phyloP scores from a whole-genome alignment of 2,797 vertebrate genomes.

The Chlorospingus semifuscus region DNA sequence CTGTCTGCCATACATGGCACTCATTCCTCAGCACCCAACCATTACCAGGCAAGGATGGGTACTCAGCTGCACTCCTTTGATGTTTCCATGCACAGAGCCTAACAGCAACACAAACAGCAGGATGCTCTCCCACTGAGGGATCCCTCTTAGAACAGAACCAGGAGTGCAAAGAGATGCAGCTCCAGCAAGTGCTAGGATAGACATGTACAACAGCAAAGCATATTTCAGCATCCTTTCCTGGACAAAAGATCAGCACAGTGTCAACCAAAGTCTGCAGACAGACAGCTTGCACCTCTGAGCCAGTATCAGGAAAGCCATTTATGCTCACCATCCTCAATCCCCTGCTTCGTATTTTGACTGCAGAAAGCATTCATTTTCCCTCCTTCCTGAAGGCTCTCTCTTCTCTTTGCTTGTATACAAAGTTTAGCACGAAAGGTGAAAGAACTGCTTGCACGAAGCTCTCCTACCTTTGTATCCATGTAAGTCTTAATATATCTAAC shows the following conservation, averaged over 20 bases:
- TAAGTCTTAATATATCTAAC: neutral
- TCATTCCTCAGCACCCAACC: neutral
- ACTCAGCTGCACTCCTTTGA: neutral
- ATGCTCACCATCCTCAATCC: neutral
- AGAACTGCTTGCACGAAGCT: neutral
- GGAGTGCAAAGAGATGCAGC: neutral
- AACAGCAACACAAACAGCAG: neutral
- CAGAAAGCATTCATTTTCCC: neutral
- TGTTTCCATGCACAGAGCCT: neutral
- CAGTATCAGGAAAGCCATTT: neutral
- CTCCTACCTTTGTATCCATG: neutral
- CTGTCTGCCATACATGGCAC: neutral
- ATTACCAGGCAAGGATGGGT: neutral
- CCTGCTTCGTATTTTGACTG: neutral
- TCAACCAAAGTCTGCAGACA: neutral
- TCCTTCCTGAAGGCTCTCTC: neutral
- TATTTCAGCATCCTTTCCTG: rapidly evolving
- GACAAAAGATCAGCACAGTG: neutral
- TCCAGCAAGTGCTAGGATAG: neutral
- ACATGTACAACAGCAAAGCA: neutral
- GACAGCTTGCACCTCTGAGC: neutral
- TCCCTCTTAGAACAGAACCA: neutral
- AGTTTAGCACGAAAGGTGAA: rapidly evolving
- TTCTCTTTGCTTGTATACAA: neutral
- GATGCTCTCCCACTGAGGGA: neutral